Base-by-base conservation (phyloP, 2,797 vertebrate species). In the Phoeniculus purpureus region DNA sequence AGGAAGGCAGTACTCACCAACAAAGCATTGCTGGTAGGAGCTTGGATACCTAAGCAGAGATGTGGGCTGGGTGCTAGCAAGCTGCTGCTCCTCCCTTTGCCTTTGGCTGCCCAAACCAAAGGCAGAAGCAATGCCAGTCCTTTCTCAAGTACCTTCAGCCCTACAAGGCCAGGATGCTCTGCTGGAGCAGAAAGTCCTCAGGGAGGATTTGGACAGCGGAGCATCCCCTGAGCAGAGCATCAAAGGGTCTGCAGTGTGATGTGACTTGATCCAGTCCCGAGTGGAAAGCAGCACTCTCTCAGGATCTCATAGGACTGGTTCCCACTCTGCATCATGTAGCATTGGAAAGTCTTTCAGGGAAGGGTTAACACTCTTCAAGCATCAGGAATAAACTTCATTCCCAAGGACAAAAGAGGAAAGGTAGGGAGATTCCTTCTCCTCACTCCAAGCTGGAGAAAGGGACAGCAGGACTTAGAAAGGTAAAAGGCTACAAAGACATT, bases 81-180 rank as follows among this genome's bases (percentile, higher is more conserved):
- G 56, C 40, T 65, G 32, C 70, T 60, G 29, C 40, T 68, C 8
- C 14, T 43, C 54, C 55, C 37, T 72, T n/a, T 2, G 1, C n/a
- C n/a, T n/a, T n/a, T n/a, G n/a, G 59, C 50, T 59, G 65, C 54
- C 60, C 60, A 45, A 73, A 19, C 17, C 56, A 82, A 62, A 34
- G 0, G 1, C 45, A 47, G 32, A 32, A 76, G 14, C 0, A 1
- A 21, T 2, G 15, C 0, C 2, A n/a, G 20, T 32, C 12, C 65
- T 85, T 70, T 70, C 60, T 51, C 25, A 10, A 78, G 40, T 12
- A 25, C 40, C 17, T 77, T 48, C 20, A 23, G 56, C 5, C 7
- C 54, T 51, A 50, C 21, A 62, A 79, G 73, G 68, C 59, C 64
- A 72, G 50, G 51, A 72, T 40, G 73, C 45, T 79, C 81, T 67